Base-by-base conservation (phyloP, 2,888 invertebrate genomes). In the Lepidochitona cinerea region DNA sequence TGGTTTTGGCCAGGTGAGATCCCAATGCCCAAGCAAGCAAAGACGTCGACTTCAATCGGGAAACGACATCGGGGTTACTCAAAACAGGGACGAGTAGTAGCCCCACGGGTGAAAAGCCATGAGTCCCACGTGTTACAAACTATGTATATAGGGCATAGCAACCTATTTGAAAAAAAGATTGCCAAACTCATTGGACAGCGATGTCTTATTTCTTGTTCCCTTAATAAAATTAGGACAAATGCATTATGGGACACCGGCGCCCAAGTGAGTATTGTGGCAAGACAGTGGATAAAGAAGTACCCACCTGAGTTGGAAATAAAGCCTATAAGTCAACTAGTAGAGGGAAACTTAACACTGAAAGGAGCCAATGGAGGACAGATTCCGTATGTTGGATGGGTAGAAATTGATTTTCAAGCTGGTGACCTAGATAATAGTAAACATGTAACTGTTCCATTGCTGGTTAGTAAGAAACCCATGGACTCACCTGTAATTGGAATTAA, bases 301-400 rank as follows among this genome's bases (percentile, higher is more conserved):
- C 29, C 29, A 18, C 59, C 59, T 4, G 32, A 59, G 23, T 14
- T 14, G 32, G 26, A 23, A 4, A 59, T 59, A 18, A 23, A 3
- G 29, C 59, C 59, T 1, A 59, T 26, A 14, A 59, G 29, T 14
- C 3, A 59, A 32, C 4, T 7, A 29, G 7, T 59, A 14, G 32
- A 59, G 23, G 59, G 59, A 29, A 29, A 18, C 14, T 7, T 59
- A 23, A 4, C 26, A 14, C 18, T 59, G 23, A 4, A 29, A 32
- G 66, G 36, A 23, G 66, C 37, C 9, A 66, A 66, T 66, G 37
- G n/a, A n/a, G 37, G 23, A 3, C 9, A 12, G 3, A 66, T 66
- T 66, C 35, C 66, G 29, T 66, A 66, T 35, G 18, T 3, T 23
- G 66, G 66, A 66, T 66, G 66, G 66, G 37, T 66, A 14, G 66